Conservation (phyloP, 2,113 vertebrate species). For the Clarias magur region DNA sequence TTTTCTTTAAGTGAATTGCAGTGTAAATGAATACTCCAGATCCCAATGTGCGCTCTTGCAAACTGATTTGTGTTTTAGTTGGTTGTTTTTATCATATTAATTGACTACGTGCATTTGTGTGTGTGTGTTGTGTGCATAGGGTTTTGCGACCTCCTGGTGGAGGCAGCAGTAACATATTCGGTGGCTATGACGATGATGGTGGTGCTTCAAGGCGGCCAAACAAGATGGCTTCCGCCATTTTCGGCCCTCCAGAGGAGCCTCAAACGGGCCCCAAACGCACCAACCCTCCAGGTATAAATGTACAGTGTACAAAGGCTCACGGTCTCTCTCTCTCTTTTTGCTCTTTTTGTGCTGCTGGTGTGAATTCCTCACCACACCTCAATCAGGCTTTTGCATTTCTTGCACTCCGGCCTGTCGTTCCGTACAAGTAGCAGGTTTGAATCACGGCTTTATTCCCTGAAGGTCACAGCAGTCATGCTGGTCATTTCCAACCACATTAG, state of each 20-base stretch:
- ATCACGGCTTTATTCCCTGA: not conserved
- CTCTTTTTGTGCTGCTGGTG: not conserved
- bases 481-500: not conserved
- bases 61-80: not conserved
- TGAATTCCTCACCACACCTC: slow-evolving; percentile 40
- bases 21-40: not conserved
- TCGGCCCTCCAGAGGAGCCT: slow-evolving; percentile 79
- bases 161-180: slow-evolving; percentile 83
- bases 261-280: slow-evolving; percentile 79
- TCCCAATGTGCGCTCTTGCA: not conserved
- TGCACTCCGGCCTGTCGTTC: not conserved
- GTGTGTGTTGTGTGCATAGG: slow-evolving; percentile 62
- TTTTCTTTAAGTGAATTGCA: not conserved
- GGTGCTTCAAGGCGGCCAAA: slow-evolving; percentile 73
- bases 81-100: not conserved
- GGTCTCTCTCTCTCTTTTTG: not conserved
- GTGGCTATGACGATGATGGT: slow-evolving; percentile 76
- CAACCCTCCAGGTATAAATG: slow-evolving; percentile 86
- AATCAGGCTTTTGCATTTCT: not conserved
- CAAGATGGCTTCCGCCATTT: slow-evolving; percentile 89
- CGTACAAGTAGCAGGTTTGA: not conserved
- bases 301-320: not conserved
- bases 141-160: slow-evolving; percentile 88
- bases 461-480: not conserved
- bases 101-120: not conserved